A percentile compares a stretch with the other conserved stretches of the same genome.
Evolutionary conservation across 2,888 invertebrate species (phyloP).

Genomic region (Drosophila niveifrons): DNA sequence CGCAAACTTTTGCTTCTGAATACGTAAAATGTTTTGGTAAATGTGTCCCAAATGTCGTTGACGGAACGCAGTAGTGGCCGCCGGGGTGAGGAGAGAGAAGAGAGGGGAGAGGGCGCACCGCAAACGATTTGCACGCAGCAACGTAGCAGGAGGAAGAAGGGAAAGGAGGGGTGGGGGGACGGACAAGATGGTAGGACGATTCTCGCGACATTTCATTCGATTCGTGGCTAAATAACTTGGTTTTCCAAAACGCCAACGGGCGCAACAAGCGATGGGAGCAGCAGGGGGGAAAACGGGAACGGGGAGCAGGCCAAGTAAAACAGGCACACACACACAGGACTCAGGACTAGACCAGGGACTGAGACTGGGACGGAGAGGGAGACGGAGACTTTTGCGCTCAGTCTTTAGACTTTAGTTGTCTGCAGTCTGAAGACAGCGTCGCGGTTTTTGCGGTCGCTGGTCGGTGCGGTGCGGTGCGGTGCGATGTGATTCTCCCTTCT

Average conservation of each 20-base stretch:
- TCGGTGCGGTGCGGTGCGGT: slow-evolving; percentile 38
- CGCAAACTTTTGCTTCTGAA: slow-evolving; percentile 79
- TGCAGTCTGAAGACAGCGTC: slow-evolving; percentile 16
- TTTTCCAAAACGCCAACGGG: slow-evolving; percentile 65
- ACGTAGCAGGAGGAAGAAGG: not conserved
- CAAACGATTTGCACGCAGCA: slow-evolving; percentile 69
- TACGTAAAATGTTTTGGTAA: slow-evolving; percentile 80
- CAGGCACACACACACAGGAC: not conserved
- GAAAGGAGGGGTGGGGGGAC: too few species aligned
- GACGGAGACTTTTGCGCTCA: not conserved
- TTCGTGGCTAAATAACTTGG: slow-evolving; percentile 76
- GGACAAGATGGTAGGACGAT: slow-evolving; percentile 25
- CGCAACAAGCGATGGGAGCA: not conserved
- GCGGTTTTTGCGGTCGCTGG: slow-evolving; percentile 56
- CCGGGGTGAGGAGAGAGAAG: slow-evolving; percentile 41
- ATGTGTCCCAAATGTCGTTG: slow-evolving; percentile 80
- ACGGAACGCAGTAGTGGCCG: slow-evolving; percentile 48
- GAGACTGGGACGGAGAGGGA: not conserved
- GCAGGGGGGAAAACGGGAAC: not conserved
- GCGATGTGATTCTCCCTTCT: not conserved
- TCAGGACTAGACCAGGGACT: not conserved
- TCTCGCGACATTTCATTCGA: slow-evolving; percentile 74
- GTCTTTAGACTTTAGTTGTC: not conserved
- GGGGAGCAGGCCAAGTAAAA: too few species aligned
- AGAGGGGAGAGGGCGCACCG: slow-evolving; percentile 65